phyloP scores from a whole-genome alignment of 2,797 vertebrate species.

The Cirrhinus mrigala region DNA sequence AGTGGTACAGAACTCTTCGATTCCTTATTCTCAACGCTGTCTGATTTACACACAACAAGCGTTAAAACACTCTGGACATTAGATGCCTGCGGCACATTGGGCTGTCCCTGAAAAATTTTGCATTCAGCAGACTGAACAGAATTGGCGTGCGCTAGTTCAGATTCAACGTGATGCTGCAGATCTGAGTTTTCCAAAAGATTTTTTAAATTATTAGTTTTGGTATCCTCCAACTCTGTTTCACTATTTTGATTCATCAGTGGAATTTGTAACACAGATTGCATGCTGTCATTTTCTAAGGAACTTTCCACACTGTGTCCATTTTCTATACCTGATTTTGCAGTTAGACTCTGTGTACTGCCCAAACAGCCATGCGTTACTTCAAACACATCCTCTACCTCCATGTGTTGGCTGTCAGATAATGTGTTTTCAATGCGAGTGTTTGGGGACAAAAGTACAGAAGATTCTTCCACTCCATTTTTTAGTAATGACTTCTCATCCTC shows the following conservation, averaged over 20 bases:
- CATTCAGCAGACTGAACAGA: slow-evolving; percentile 13
- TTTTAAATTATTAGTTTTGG: background rate
- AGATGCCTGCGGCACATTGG: background rate
- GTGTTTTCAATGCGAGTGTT: background rate
- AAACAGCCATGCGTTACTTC: slow-evolving; percentile 34
- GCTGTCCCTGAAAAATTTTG: background rate
- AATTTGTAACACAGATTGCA: slow-evolving; percentile 27
- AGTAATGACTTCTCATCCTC: background rate
- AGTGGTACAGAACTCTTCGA: background rate
- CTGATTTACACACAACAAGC: background rate
- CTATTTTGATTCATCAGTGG: background rate
- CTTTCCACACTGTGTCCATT: slow-evolving; percentile 25
- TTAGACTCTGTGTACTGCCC: background rate
- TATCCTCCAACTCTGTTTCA: slow-evolving; percentile 31
- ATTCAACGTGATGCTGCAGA: slow-evolving; percentile 8
- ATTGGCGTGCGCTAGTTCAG: background rate
- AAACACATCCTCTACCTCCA: slow-evolving; percentile 42
- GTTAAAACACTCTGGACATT: background rate
- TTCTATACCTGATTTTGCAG: slow-evolving; percentile 11
- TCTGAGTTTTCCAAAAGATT: slow-evolving; percentile 32
- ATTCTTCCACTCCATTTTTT: background rate
- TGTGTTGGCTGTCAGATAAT: slow-evolving; percentile 32
- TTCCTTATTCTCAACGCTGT: background rate
- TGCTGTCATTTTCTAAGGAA: slow-evolving; percentile 6
- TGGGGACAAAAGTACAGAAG: background rate